A percentile compares a stretch with the other conserved stretches of the same genome.
Conservation (phyloP, 2,113 vertebrate species). For the Bos indicus region DNA sequence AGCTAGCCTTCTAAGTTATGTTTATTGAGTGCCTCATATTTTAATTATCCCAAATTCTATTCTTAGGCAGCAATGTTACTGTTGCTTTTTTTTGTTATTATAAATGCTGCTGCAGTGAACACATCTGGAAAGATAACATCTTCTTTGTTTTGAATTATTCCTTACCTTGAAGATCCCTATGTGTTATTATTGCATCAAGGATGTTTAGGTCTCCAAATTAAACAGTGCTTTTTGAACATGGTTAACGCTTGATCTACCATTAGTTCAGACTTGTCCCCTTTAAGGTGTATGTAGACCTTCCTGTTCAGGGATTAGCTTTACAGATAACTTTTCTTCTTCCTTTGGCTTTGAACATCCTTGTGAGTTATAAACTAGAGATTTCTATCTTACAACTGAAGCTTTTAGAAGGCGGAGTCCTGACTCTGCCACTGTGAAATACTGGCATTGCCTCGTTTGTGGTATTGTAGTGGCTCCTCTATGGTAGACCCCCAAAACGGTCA, state of each 20-base stretch:
- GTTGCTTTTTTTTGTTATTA: not conserved
- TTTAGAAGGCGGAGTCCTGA: not conserved
- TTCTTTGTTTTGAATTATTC: not conserved
- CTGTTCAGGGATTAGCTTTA: not conserved
- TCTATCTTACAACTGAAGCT: not conserved
- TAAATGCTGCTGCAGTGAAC: not conserved
- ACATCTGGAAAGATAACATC: not conserved
- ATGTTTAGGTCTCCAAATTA: not conserved
- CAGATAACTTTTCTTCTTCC: not conserved
- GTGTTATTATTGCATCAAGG: not conserved
- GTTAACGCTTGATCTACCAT: not conserved
- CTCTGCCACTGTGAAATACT: not conserved
- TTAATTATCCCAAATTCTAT: not conserved
- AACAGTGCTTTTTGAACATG: not conserved
- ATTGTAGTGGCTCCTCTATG: not conserved
- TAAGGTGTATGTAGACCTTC: not conserved
- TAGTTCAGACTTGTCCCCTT: not conserved
- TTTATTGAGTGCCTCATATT: not conserved
- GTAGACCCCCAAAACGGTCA: not conserved
- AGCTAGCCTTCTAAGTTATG: not conserved
- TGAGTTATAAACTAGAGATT: not conserved
- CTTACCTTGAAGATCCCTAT: not conserved
- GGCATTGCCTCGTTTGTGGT: not conserved
- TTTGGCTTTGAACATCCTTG: not conserved
- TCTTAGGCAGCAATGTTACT: not conserved